A percentile compares a stretch with the other conserved stretches of the same genome.
Evolutionary conservation across 2,888 invertebrate genomes (phyloP).

Genomic region (Eumerus sabulonum): DNA sequence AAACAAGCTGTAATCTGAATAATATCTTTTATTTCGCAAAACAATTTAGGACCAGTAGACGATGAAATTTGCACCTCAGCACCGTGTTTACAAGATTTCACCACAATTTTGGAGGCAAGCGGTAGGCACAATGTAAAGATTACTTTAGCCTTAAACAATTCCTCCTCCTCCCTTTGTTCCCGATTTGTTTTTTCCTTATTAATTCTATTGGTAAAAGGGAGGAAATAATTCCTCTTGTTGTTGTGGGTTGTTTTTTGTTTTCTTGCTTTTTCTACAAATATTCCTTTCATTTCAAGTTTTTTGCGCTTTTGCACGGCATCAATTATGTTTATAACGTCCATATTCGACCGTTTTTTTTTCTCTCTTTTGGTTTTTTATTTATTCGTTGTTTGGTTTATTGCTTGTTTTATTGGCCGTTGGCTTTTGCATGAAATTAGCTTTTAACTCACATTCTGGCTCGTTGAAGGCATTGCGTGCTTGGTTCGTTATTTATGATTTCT

Average conservation of each 20-base stretch:
- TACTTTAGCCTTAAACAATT: constrained; percentile 42
- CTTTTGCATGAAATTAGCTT: constrained; percentile 65
- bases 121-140: constrained; percentile 77
- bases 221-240: constrained; percentile 31
- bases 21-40: constrained; percentile 34
- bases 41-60: constrained; percentile 67
- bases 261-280: neutral
- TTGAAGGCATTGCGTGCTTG: constrained; percentile 53
- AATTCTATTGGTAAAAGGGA: neutral
- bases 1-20: constrained; percentile 8
- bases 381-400: constrained; percentile 13
- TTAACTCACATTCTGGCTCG: constrained; percentile 43
- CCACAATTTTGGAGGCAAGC: constrained; percentile 79
- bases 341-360: constrained; percentile 27
- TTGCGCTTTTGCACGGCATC: constrained; percentile 29
- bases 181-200: constrained; percentile 23
- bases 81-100: constrained; percentile 80
- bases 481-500: constrained; percentile 62
- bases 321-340: constrained; percentile 32
- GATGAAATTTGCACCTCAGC: constrained; percentile 76
- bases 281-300: constrained; percentile 2
- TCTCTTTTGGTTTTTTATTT: constrained; percentile 25
- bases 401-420: constrained; percentile 46
- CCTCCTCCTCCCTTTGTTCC: no score
- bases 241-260: constrained; percentile 9